Percentiles rank a stretch among this genome's conserved stretches.
Conservation (phyloP, 2,113 vertebrate genomes). For the Charina bottae region DNA sequence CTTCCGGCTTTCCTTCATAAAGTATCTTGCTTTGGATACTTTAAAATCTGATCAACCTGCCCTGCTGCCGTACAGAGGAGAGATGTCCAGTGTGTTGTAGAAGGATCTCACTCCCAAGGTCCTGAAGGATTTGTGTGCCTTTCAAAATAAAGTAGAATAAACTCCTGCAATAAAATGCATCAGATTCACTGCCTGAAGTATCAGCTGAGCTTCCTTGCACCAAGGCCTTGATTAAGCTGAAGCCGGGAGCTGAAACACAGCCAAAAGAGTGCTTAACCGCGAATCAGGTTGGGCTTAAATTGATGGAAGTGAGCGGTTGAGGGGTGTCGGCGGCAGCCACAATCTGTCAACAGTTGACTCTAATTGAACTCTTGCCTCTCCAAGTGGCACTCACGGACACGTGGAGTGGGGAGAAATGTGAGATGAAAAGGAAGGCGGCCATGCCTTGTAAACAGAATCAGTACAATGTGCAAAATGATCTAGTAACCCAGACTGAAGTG, state of each 20-base stretch:
- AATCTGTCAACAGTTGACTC: constrained; percentile 15
- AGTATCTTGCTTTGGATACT: background rate
- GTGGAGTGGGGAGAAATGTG: background rate
- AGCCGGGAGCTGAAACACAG: background rate
- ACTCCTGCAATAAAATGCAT: background rate
- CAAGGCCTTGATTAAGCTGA: background rate
- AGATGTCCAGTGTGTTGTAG: background rate
- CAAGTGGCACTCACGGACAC: background rate
- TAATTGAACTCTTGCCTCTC: background rate
- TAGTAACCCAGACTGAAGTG: constrained; percentile 7
- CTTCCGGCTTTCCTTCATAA: background rate
- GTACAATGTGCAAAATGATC: background rate
- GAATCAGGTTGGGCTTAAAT: background rate
- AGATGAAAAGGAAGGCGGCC: background rate
- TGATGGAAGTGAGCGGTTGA: background rate
- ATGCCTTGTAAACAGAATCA: background rate
- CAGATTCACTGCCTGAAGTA: background rate
- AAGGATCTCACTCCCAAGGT: background rate
- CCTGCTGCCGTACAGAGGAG: background rate
- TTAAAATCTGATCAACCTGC: background rate
- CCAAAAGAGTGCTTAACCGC: background rate
- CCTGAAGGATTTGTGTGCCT: background rate
- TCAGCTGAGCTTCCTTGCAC: too few species aligned
- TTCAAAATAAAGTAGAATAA: background rate
- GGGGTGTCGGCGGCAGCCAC: background rate